These are phyloP conservation scores for Dipodomys ordii DNA, from an alignment of 2,113 vertebrate genomes.

Conservation along the genomic window DNA sequence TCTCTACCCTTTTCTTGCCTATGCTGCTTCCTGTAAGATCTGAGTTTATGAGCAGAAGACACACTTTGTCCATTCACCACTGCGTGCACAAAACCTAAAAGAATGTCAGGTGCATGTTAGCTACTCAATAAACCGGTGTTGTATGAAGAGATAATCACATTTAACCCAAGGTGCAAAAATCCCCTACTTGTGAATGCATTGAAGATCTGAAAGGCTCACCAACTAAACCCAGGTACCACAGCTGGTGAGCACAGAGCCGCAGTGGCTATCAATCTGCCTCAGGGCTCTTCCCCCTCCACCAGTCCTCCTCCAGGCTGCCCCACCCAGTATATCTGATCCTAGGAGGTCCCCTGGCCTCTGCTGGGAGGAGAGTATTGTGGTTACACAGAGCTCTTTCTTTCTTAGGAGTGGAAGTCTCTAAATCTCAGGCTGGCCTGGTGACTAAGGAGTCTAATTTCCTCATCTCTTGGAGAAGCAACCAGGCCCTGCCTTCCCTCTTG, in stretches of 20 bases:
- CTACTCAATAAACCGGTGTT: neutral
- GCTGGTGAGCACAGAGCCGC: neutral
- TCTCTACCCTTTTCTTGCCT: neutral
- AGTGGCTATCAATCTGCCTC: accelerated
- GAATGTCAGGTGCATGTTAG: neutral
- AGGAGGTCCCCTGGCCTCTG: neutral
- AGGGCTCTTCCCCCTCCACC: neutral
- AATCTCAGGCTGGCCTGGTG: slow-evolving; percentile 23
- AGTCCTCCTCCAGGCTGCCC: neutral
- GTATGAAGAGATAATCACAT: neutral
- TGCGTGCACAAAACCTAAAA: neutral
- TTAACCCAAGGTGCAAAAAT: neutral
- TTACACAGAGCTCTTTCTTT: slow-evolving; percentile 30
- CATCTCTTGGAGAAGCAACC: neutral
- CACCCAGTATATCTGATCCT: neutral
- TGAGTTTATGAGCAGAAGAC: neutral
- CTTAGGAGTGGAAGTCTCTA: neutral
- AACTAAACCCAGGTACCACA: neutral
- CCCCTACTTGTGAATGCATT: neutral
- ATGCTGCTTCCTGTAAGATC: neutral
- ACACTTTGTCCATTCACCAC: neutral
- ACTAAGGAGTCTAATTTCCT: slow-evolving; percentile 58
- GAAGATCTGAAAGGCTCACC: neutral
- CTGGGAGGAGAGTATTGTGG: neutral
- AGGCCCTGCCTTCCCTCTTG: neutral